A percentile compares a stretch with the other conserved stretches of the same genome.
These are phyloP conservation scores for Ostrea denselamellosa DNA, from an alignment of 1,140 invertebrate species.

Conservation along the genomic window DNA sequence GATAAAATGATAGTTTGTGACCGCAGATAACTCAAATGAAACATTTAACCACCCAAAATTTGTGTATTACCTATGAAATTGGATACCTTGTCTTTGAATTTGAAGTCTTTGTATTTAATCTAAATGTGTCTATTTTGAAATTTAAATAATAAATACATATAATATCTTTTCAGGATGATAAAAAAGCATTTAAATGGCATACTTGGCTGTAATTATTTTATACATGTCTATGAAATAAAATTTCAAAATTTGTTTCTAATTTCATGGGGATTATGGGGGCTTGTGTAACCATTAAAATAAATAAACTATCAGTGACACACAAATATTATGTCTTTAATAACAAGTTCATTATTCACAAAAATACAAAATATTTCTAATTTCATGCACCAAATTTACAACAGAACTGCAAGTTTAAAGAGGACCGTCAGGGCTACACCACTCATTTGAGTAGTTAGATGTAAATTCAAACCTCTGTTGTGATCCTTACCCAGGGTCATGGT, in stretches of 20 bases:
- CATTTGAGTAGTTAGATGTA: too few species aligned
- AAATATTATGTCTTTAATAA: too few species aligned
- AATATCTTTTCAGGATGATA: neutral
- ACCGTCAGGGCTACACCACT: too few species aligned
- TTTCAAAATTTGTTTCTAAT: neutral
- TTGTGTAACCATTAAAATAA: too few species aligned
- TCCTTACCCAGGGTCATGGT: too few species aligned
- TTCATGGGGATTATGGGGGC: too few species aligned
- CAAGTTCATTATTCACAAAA: too few species aligned
- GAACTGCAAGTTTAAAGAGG: too few species aligned
- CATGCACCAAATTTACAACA: too few species aligned
- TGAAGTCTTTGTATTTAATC: neutral
- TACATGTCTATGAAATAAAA: neutral
- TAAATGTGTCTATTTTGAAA: conserved; percentile 15
- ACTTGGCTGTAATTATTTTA: neutral
- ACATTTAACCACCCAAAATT: neutral
- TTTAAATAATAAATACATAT: conserved; percentile 23
- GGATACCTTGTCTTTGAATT: neutral
- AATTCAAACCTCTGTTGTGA: too few species aligned
- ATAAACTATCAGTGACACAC: too few species aligned
- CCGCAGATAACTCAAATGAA: neutral
- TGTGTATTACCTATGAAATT: conserved; percentile 8
- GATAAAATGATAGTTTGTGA: conserved; percentile 23
- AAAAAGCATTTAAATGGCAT: neutral
- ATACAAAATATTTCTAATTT: too few species aligned